Evolutionary conservation across 1,140 invertebrate genomes (phyloP).

Genomic region (Dinothrombium tinctorium): DNA sequence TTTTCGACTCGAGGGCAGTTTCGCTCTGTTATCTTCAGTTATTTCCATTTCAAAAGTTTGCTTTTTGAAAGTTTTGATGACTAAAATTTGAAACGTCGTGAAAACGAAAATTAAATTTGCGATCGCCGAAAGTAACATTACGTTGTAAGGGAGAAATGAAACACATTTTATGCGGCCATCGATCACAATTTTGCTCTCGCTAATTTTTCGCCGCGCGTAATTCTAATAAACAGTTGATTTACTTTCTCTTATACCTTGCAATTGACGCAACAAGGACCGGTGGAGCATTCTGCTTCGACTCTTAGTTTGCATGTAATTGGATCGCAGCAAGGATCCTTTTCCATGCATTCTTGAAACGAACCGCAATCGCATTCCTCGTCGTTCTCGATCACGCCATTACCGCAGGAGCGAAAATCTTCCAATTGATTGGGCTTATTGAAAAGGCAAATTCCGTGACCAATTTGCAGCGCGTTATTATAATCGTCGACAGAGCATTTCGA

Average conservation of each 20-base stretch:
- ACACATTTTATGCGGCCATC: no score
- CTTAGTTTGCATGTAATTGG: conserved; percentile 76
- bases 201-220: no score
- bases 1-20: no score
- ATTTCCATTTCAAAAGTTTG: no score
- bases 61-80: no score
- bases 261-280: conserved; percentile 68
- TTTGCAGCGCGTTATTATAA: conserved; percentile 51
- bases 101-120: no score
- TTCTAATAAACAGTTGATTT: no score
- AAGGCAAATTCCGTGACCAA: conserved; percentile 55
- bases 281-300: conserved; percentile 68
- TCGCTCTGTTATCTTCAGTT: no score
- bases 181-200: no score
- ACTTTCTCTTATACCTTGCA: conserved; percentile 75
- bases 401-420: conserved; percentile 43
- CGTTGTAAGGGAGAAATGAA: no score
- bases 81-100: no score
- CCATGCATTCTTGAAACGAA: conserved; percentile 59
- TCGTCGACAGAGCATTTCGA: conserved; percentile 64
- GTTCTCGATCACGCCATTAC: conserved; percentile 76
- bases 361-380: conserved; percentile 62
- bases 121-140: no score
- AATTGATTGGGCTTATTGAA: conserved; percentile 65
- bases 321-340: conserved; percentile 75